These are phyloP conservation scores for Montipora efflorescens DNA, from an alignment of 64 coral and sea anemone genomes.

Conservation along the genomic window DNA sequence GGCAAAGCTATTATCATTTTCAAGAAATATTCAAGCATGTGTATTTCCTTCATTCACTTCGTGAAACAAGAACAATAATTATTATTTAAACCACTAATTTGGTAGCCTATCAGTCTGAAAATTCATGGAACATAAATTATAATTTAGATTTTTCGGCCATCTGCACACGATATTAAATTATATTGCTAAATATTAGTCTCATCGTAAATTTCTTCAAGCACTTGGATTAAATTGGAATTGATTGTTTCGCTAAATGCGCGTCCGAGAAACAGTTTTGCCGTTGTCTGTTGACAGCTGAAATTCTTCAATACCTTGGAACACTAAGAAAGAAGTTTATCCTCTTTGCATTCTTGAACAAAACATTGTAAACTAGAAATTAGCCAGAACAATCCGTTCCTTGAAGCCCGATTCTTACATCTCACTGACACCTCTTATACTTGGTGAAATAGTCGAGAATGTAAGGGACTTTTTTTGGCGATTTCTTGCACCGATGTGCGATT, in stretches of 20 bases:
- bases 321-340: constrained; percentile 12
- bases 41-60: not conserved
- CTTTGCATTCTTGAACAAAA: not conserved
- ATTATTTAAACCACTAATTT: not conserved
- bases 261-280: not conserved
- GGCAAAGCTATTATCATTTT: not conserved
- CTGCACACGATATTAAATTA: constrained; percentile 14
- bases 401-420: not conserved
- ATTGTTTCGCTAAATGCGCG: not conserved
- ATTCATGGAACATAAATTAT: not conserved
- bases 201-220: not conserved
- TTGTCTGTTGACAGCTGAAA: constrained; percentile 8
- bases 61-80: not conserved
- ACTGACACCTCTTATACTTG: not conserved
- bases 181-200: constrained; percentile 6
- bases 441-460: not conserved
- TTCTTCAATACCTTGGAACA: not conserved
- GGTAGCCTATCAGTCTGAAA: not conserved
- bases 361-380: not conserved
- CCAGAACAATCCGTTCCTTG: not conserved
- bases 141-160: not conserved
- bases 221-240: not conserved
- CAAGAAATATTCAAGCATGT: not conserved
- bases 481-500: not conserved
- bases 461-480: not conserved